phyloP scores from a whole-genome alignment of 2,888 invertebrate genomes.

The Cataglyphis livida region DNA sequence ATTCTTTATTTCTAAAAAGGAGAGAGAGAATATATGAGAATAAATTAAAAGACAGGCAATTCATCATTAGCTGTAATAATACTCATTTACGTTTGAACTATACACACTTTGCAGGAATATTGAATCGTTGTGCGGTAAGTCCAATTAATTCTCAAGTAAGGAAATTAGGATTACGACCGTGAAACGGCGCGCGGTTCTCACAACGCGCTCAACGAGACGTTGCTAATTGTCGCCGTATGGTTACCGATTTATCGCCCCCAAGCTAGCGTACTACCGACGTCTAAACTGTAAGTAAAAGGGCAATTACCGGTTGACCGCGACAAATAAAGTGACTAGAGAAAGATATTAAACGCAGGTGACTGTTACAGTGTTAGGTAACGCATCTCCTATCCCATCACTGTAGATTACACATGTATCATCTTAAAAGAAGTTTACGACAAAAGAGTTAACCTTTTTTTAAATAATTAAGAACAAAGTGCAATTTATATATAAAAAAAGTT shows the following conservation, averaged over 20 bases:
- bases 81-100: slow-evolving; percentile 11
- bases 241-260: slow-evolving; percentile 46
- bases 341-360: slow-evolving; percentile 38
- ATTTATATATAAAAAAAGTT: background rate
- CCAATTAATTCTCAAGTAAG: slow-evolving; percentile 53
- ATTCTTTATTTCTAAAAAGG: background rate
- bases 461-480: background rate
- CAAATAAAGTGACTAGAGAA: slow-evolving; percentile 47
- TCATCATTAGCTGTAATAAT: background rate
- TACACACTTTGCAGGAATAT: slow-evolving; percentile 14
- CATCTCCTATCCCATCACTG: slow-evolving; percentile 29
- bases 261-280: slow-evolving; percentile 1
- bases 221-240: slow-evolving; percentile 55
- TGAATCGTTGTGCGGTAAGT: slow-evolving; percentile 26
- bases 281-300: slow-evolving; percentile 44
- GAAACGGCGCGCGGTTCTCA: slow-evolving; percentile 44
- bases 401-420: slow-evolving; percentile 33
- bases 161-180: slow-evolving; percentile 47
- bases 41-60: background rate
- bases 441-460: background rate
- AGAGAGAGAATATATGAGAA: background rate
- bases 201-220: slow-evolving; percentile 49
- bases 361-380: slow-evolving; percentile 57
- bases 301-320: slow-evolving; percentile 48
- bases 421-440: slow-evolving; percentile 30